A percentile compares a stretch with the other conserved stretches of the same genome.
phyloP scores from a whole-genome alignment of 2,797 vertebrate species.

The Macropus fuliginosus region DNA sequence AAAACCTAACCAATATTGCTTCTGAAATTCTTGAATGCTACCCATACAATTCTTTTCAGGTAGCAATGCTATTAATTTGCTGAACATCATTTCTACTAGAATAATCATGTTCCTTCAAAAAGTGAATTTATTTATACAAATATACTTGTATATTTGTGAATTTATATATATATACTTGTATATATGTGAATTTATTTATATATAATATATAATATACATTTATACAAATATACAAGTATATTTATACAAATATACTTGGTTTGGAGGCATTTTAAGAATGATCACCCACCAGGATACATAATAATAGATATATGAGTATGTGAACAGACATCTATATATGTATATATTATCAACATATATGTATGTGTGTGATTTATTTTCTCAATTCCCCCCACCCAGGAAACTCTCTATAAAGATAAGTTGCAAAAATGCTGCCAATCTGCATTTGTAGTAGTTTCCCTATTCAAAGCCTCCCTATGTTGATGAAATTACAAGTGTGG shows the following conservation, averaged over 20 bases:
- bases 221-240: neutral
- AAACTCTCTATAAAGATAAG: neutral
- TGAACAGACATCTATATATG: neutral
- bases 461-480: neutral
- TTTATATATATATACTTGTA: too few species aligned
- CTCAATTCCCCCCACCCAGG: neutral
- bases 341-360: neutral
- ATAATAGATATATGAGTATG: neutral
- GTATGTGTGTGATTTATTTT: neutral
- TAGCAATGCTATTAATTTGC: constrained; percentile 31
- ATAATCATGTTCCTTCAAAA: constrained; percentile 13
- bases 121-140: constrained; percentile 15
- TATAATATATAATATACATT: too few species aligned
- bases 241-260: constrained; percentile 13
- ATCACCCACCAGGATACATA: neutral
- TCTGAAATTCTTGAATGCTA: constrained; percentile 19
- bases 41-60: neutral
- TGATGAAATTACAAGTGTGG: neutral
- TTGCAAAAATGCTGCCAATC: neutral
- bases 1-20: neutral
- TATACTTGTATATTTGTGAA: neutral
- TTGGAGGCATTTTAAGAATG: constrained; percentile 23
- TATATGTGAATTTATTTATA: too few species aligned
- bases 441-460: neutral
- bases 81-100: constrained; percentile 41